A percentile compares a stretch with the other conserved stretches of the same genome.
Evolutionary conservation across 92 coral and sea anemone species (phyloP).

Genomic region (Epizoanthus rinbou): DNA sequence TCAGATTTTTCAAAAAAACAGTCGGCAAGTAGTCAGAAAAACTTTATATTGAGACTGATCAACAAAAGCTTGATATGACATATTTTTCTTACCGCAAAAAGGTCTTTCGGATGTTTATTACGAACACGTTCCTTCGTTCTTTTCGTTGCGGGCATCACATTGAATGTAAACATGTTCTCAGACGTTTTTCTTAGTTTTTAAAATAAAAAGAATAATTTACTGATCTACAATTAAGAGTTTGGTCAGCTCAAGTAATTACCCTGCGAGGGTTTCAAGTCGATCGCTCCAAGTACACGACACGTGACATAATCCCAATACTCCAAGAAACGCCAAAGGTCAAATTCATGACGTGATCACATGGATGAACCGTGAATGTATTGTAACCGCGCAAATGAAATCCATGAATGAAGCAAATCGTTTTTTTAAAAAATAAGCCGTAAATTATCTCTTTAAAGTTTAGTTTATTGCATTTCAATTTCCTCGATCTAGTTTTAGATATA

Average conservation of each 20-base stretch:
- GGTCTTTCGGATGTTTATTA: too few relatives aligned
- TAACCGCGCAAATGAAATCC: not conserved
- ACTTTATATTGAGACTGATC: too few relatives aligned
- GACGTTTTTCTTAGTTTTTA: constrained; percentile 23
- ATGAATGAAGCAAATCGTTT: constrained; percentile 3
- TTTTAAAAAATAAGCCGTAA: constrained; percentile 2
- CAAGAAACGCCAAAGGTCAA: constrained; percentile 23
- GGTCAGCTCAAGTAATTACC: constrained; percentile 17
- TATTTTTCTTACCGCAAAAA: too few relatives aligned
- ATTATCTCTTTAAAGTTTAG: constrained; percentile 27
- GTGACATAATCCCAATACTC: constrained; percentile 24
- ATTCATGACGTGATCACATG: constrained; percentile 1
- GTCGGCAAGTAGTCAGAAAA: too few relatives aligned
- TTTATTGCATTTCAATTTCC: constrained; percentile 8
- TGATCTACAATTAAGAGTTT: constrained; percentile 15
- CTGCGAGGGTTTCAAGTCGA: constrained; percentile 20
- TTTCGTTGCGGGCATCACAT: constrained; percentile 29
- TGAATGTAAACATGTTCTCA: constrained; percentile 27
- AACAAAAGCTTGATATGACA: too few relatives aligned
- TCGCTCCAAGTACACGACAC: too few relatives aligned
- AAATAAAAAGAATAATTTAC: constrained; percentile 12
- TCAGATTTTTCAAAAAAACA: not conserved
- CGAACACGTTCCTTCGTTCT: constrained; percentile 22
- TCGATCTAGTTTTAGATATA: constrained; percentile 19
- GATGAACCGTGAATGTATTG: too few relatives aligned